Percentiles rank a stretch among this genome's conserved stretches.
These are phyloP conservation scores for Oryzias celebensis DNA, from an alignment of 2,113 vertebrate species.

Conservation along the genomic window DNA sequence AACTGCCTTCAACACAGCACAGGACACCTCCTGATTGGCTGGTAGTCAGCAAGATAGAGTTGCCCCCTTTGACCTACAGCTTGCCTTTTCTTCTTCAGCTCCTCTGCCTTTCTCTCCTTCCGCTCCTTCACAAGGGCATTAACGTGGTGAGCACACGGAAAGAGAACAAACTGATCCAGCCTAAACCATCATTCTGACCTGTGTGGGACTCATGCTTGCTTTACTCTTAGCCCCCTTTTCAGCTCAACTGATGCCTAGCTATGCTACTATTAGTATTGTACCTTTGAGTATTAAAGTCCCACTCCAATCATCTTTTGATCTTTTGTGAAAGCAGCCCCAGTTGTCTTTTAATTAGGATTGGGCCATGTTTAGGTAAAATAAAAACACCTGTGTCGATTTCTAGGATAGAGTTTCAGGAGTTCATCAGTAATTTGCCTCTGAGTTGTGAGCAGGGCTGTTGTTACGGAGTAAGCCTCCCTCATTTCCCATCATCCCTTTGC, in stretches of 20 bases:
- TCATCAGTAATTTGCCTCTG: too few relatives aligned
- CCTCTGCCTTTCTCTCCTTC: conserved; percentile 26
- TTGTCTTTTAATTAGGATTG: too few relatives aligned
- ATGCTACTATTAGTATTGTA: conserved; percentile 68
- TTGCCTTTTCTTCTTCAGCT: conserved; percentile 26
- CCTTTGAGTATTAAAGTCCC: conserved; percentile 52
- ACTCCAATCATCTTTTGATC: too few relatives aligned
- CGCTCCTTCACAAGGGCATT: conserved; percentile 66
- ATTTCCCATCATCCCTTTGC: too few relatives aligned
- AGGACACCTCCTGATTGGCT: conserved; percentile 69
- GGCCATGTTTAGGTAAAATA: too few relatives aligned
- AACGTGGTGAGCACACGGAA: conserved; percentile 27
- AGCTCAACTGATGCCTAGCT: conserved; percentile 48
- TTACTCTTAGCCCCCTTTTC: conserved; percentile 17
- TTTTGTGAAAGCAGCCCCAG: too few relatives aligned
- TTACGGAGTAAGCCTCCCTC: too few relatives aligned
- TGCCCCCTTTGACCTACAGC: conserved; percentile 67
- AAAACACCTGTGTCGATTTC: too few relatives aligned
- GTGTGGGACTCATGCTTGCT: conserved; percentile 2
- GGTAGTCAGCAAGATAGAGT: conserved; percentile 72
- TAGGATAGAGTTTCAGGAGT: too few relatives aligned
- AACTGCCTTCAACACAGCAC: conserved; percentile 63
- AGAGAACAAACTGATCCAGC: conserved; percentile 14
- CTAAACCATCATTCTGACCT: conserved; percentile 7
- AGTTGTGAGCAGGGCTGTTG: too few relatives aligned